Conservation (phyloP, 2,797 vertebrate genomes). For the Gallirallus australis region DNA sequence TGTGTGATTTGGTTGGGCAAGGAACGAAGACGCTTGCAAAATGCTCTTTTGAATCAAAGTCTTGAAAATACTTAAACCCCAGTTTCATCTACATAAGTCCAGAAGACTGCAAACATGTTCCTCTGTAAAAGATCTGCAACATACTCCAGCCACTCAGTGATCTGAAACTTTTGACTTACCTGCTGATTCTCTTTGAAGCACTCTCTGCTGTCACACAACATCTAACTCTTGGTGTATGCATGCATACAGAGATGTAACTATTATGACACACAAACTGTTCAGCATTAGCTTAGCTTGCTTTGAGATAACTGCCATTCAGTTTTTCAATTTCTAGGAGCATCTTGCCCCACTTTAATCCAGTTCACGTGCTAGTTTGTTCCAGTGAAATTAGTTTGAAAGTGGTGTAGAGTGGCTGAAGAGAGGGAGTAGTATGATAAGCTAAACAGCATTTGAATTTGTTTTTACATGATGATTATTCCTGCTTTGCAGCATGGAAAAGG, state of each 20-base stretch:
- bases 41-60: background rate
- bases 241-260: rapidly evolving
- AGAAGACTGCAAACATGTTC: background rate
- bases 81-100: rapidly evolving
- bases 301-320: background rate
- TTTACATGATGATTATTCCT: background rate
- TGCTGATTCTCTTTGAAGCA: background rate
- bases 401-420: background rate
- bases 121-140: background rate
- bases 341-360: rapidly evolving
- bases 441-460: background rate
- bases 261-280: background rate
- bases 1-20: background rate
- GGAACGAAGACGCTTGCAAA: background rate
- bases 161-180: background rate
- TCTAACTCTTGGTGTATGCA: background rate
- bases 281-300: background rate
- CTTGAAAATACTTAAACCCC: background rate
- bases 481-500: background rate
- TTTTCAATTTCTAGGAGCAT: background rate
- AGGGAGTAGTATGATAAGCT: background rate
- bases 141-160: rapidly evolving
- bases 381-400: background rate
- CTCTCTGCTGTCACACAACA: background rate
- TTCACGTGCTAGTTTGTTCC: background rate